A percentile compares a stretch with the other conserved stretches of the same genome.
Evolutionary conservation across 2,888 invertebrate genomes (phyloP).

Genomic region (Neocrepidodera transversa): DNA sequence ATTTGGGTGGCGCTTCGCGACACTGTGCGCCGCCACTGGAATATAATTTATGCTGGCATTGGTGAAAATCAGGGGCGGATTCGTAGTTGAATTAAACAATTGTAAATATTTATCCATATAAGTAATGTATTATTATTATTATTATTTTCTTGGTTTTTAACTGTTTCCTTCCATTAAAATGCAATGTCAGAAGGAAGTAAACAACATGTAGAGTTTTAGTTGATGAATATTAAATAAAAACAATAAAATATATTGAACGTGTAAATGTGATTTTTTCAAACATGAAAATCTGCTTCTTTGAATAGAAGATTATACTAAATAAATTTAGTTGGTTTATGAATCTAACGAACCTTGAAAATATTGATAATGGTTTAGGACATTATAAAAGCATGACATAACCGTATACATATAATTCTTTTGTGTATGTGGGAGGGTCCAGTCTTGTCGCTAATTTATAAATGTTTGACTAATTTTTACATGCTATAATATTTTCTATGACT

Average conservation of each 20-base stretch:
- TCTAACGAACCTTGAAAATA: constrained; percentile 25
- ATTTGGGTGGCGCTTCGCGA: too few species aligned
- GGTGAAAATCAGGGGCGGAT: too few species aligned
- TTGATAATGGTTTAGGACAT: constrained; percentile 22
- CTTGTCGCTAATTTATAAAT: constrained; percentile 4
- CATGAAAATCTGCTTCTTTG: neutral
- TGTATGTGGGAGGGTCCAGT: constrained; percentile 15
- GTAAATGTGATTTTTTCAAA: neutral
- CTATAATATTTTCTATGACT: too few species aligned
- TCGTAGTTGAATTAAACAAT: too few species aligned
- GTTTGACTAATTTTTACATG: constrained; percentile 5
- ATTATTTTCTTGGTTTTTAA: too few species aligned
- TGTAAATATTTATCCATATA: too few species aligned
- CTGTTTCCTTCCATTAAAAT: too few species aligned
- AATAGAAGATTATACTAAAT: neutral
- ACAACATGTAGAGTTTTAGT: too few species aligned
- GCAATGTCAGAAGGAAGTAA: too few species aligned
- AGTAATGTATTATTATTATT: too few species aligned
- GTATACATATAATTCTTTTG: constrained; percentile 14
- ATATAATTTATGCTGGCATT: too few species aligned
- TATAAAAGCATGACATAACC: constrained; percentile 23
- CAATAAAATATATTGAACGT: neutral
- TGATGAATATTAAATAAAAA: neutral
- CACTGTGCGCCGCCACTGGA: too few species aligned
- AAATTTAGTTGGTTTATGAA: constrained; percentile 7